These are phyloP conservation scores for Caerostris extrusa DNA, from an alignment of 1,140 invertebrate species.

Conservation along the genomic window DNA sequence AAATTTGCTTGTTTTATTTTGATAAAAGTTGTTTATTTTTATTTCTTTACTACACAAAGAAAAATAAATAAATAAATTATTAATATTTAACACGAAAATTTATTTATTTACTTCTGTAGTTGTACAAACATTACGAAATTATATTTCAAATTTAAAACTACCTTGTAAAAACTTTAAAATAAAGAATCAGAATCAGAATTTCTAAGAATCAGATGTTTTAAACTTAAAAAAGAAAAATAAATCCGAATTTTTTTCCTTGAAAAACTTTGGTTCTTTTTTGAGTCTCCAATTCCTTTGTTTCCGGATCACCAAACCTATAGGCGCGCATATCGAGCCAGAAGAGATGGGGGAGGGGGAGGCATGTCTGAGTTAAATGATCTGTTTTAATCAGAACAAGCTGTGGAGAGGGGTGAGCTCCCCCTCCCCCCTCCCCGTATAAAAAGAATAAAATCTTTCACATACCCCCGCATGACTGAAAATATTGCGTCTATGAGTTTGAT, in stretches of 20 bases:
- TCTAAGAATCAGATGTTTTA: background rate
- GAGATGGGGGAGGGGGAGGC: background rate
- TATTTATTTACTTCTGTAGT: too few species aligned
- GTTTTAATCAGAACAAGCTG: slow-evolving; percentile 77
- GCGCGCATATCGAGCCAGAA: background rate
- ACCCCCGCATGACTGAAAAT: background rate
- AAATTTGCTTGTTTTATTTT: too few species aligned
- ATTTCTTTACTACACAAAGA: too few species aligned
- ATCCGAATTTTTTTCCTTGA: background rate
- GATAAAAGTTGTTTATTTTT: too few species aligned
- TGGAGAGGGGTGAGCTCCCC: slow-evolving; percentile 33
- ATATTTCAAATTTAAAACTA: too few species aligned
- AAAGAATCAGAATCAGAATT: background rate
- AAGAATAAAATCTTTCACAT: background rate
- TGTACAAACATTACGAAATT: too few species aligned
- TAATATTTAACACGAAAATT: too few species aligned
- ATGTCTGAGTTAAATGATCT: slow-evolving; percentile 77
- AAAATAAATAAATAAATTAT: too few species aligned
- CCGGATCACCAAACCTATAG: slow-evolving; percentile 25
- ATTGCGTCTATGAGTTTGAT: background rate
- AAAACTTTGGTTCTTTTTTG: slow-evolving; percentile 51
- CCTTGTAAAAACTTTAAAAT: background rate
- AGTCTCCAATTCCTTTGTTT: background rate
- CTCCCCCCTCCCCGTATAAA: background rate
- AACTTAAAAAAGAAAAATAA: background rate